phyloP scores from a whole-genome alignment of 1,140 invertebrate genomes.

The Penaeus indicus region DNA sequence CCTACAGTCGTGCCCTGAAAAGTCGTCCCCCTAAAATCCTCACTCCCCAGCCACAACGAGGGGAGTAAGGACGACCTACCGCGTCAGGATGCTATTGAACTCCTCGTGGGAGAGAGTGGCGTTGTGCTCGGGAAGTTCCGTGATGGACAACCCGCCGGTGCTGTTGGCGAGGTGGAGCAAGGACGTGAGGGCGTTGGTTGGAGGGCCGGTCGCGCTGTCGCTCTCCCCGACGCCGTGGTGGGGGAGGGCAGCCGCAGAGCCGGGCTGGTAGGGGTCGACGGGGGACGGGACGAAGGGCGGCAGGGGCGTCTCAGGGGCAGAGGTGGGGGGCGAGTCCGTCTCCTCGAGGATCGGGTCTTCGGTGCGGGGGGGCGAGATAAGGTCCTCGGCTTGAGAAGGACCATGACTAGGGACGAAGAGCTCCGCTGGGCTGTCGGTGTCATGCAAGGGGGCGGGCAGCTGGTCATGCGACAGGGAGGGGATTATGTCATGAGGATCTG shows the following conservation, averaged over 20 bases:
- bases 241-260: neutral
- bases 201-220: neutral
- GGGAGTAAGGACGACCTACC: constrained; percentile 1
- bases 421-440: neutral
- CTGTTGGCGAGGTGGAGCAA: too few relatives aligned
- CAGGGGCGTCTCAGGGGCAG: neutral
- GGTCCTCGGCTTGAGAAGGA: neutral
- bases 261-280: neutral
- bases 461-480: constrained; percentile 7
- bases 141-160: too few relatives aligned
- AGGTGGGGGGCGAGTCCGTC: neutral
- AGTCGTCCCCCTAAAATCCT: too few relatives aligned
- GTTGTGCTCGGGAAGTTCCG: neutral
- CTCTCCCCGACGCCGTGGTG: neutral
- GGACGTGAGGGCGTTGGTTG: too few relatives aligned
- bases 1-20: too few relatives aligned
- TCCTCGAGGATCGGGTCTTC: too few relatives aligned
- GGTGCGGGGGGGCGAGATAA: neutral
- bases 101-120: constrained; percentile 35
- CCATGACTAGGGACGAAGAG: neutral
- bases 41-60: too few relatives aligned
- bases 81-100: constrained; percentile 36
- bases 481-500: neutral
- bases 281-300: constrained; percentile 24
- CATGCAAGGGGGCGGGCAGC: neutral